Percentiles rank a stretch among this genome's conserved stretches.
These are phyloP conservation scores for Camponotus pennsylvanicus DNA, from an alignment of 1,140 invertebrate genomes.

Conservation along the genomic window DNA sequence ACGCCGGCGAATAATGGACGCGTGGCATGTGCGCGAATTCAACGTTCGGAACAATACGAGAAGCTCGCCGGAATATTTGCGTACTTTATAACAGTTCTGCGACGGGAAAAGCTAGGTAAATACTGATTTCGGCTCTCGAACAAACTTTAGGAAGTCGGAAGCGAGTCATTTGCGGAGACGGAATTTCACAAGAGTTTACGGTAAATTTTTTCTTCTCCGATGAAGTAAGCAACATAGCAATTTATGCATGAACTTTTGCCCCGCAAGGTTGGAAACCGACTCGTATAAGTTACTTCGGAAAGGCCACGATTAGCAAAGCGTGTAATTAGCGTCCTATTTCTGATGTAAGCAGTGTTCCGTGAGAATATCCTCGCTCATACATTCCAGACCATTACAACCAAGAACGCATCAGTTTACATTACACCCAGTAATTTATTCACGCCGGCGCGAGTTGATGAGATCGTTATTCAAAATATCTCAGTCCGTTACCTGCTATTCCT, in stretches of 20 bases:
- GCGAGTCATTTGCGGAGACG: slow-evolving; percentile 55
- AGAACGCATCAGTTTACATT: slow-evolving; percentile 40
- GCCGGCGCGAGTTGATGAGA: slow-evolving; percentile 61
- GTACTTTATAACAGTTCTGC: slow-evolving; percentile 69
- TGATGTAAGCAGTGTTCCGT: slow-evolving; percentile 37
- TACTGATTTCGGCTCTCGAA: slow-evolving; percentile 54
- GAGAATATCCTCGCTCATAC: slow-evolving; percentile 24
- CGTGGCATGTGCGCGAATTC: slow-evolving; percentile 51
- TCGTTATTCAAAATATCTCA: slow-evolving; percentile 61
- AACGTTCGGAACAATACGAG: slow-evolving; percentile 57
- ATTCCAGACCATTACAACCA: neutral
- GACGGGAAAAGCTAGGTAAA: slow-evolving; percentile 59
- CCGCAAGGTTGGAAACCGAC: neutral
- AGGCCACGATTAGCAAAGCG: slow-evolving; percentile 46
- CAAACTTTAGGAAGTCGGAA: slow-evolving; percentile 42
- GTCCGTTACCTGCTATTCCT: slow-evolving; percentile 41
- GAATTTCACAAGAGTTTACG: slow-evolving; percentile 24
- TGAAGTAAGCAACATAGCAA: slow-evolving; percentile 20
- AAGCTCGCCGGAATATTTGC: slow-evolving; percentile 63
- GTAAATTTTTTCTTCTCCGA: slow-evolving; percentile 28
- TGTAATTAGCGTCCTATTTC: slow-evolving; percentile 58
- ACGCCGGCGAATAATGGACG: slow-evolving; percentile 74
- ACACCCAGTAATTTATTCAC: slow-evolving; percentile 49
- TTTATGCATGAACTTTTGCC: slow-evolving; percentile 58
- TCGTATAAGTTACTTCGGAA: slow-evolving; percentile 41